Base-by-base conservation (phyloP, 2,797 vertebrate species). In the Anas acuta region DNA sequence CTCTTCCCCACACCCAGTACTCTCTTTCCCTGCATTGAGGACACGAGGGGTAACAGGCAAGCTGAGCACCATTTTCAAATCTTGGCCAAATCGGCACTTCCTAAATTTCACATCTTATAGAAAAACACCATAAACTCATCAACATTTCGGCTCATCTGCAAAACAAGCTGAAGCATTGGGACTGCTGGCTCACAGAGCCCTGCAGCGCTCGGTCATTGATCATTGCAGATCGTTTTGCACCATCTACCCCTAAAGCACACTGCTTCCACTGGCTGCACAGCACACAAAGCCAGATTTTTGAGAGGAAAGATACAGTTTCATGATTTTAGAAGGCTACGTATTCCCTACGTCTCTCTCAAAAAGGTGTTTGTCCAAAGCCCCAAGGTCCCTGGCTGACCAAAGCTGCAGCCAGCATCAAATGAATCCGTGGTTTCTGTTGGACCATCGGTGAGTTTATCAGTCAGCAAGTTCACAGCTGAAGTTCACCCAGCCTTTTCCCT, bases 61-160 rank as follows among this genome's bases (percentile, higher is more conserved):
- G 0, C 21, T 18, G 11, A 66, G 13, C 0, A 0, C 2, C 13
- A 54, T n/a, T 66, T 79, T 39, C 26, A 79, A 33, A 39, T 28
- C 69, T 76, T 85, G 33, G 49, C 76, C 22, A n/a, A 61, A 39
- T 69, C 13, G 1, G 16, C 39, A 15, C 6, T 83, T 23, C 64
- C 57, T 51, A 37, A 76, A 56, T 82, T 71, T 58, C 81, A 74
- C 1, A 0, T 4, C 60, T 61, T 39, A 9, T 57, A 19, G 37
- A 56, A 89, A 87, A 87, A 33, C 58, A 71, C 28, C 39, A 72
- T 49, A 45, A 2, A 5, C 41, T 57, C 19, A 72, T 51, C 17
- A 53, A 35, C n/a, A 64, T 20, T 60, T 64, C 13, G 8, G 49
- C n/a, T 57, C 35, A 67, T 35, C 71, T 76, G 60, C 66, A 60